phyloP scores from a whole-genome alignment of 2,797 vertebrate genomes.

The Clamator glandarius region DNA sequence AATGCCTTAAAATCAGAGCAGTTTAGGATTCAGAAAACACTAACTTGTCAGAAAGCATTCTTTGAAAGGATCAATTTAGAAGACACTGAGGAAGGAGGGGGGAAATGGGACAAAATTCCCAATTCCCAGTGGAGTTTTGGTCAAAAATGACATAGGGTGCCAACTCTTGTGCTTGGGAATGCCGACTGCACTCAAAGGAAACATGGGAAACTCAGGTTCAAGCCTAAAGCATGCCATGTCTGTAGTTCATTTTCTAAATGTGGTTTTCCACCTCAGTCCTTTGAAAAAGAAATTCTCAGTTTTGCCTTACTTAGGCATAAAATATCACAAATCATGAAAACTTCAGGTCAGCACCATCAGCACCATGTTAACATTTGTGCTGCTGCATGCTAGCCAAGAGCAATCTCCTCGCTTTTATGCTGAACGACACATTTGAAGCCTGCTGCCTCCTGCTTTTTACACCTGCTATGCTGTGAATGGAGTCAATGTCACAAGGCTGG shows the following conservation, averaged over 20 bases:
- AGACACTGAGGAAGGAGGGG: not conserved
- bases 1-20: not conserved
- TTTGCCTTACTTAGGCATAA: constrained; percentile 42
- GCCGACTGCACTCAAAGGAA: not conserved
- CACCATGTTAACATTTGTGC: not conserved
- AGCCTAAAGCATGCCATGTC: not conserved
- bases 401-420: not conserved
- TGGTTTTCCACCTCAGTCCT: not conserved
- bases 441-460: not conserved
- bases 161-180: not conserved
- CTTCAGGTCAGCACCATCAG: not conserved
- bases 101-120: not conserved
- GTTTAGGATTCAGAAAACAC: not conserved
- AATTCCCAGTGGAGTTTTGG: not conserved
- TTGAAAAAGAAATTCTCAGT: not conserved
- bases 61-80: not conserved
- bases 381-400: not conserved
- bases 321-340: not conserved
- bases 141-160: not conserved
- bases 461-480: constrained; percentile 46
- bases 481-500: constrained; percentile 19
- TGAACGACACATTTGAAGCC: not conserved
- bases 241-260: not conserved
- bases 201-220: not conserved
- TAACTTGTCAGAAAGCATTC: not conserved